phyloP scores from a whole-genome alignment of 2,797 vertebrate genomes.

The Odontamblyopus rebecca region DNA sequence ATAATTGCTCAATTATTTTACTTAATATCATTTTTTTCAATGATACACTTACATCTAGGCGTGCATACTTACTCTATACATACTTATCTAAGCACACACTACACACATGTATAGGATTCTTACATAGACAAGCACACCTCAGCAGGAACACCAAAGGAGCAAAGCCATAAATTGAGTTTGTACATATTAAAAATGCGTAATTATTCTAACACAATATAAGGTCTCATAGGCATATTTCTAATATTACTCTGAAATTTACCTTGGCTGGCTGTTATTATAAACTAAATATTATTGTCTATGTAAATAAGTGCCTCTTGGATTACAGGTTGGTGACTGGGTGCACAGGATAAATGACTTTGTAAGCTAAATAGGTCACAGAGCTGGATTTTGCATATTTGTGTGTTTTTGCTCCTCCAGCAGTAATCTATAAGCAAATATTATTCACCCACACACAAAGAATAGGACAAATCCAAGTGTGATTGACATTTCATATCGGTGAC shows the following conservation, averaged over 20 bases:
- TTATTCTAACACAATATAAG: conserved; percentile 54
- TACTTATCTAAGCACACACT: too few species aligned
- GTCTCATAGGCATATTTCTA: conserved; percentile 42
- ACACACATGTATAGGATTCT: too few species aligned
- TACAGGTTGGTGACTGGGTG: conserved; percentile 42
- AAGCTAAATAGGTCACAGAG: conserved; percentile 32
- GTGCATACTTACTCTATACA: too few species aligned
- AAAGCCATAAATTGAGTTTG: conserved; percentile 56
- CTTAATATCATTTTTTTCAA: too few species aligned
- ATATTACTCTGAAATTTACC: conserved; percentile 53
- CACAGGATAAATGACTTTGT: conserved; percentile 30
- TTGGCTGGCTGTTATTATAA: conserved; percentile 40
- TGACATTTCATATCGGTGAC: conserved; percentile 75
- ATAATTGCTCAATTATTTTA: too few species aligned
- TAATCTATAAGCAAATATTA: conserved; percentile 55
- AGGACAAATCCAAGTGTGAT: conserved; percentile 58
- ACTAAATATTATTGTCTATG: conserved; percentile 59
- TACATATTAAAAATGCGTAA: conserved; percentile 62
- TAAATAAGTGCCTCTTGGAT: conserved; percentile 58
- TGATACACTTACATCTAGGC: too few species aligned
- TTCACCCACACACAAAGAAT: conserved; percentile 41
- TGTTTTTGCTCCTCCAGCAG: conserved; percentile 39
- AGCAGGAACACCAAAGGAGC: conserved; percentile 50
- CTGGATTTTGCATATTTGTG: conserved; percentile 28
- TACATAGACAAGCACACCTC: conserved; percentile 19